phyloP scores from a whole-genome alignment of 2,113 vertebrate genomes.

The Macrotis lagotis region DNA sequence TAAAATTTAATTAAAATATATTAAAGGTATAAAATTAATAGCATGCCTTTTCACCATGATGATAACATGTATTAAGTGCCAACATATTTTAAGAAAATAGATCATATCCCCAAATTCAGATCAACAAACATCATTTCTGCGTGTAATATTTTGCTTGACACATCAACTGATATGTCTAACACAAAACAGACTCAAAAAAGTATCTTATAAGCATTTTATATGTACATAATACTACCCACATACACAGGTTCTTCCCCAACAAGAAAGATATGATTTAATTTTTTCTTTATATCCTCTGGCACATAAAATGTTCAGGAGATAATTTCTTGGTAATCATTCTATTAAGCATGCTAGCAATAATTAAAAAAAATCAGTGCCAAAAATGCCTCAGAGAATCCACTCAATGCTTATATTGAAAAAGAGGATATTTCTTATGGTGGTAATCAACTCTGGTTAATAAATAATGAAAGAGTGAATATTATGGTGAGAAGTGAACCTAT shows the following conservation, averaged over 20 bases:
- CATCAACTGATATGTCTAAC: neutral
- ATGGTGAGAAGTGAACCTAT: neutral
- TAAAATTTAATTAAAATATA: conserved; percentile 61
- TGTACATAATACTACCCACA: no score
- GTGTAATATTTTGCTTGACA: neutral
- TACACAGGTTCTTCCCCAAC: neutral
- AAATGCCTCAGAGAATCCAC: no score
- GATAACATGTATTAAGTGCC: conserved; percentile 63
- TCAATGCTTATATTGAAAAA: neutral
- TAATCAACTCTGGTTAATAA: neutral
- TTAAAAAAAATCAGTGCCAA: neutral
- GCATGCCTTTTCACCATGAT: conserved; percentile 51
- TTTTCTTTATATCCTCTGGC: neutral
- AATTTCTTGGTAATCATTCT: no score
- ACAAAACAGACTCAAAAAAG: no score
- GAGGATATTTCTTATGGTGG: neutral
- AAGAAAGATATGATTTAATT: neutral
- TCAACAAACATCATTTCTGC: neutral
- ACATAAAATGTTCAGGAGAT: neutral
- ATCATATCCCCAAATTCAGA: neutral
- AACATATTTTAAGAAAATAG: neutral
- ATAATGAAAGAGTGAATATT: no score
- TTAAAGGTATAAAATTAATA: conserved; percentile 61
- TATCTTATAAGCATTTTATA: no score
- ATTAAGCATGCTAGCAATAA: neutral